A percentile compares a stretch with the other conserved stretches of the same genome.
These are phyloP conservation scores for Scaptomyza montana DNA, from an alignment of 1,140 invertebrate genomes.

Conservation along the genomic window DNA sequence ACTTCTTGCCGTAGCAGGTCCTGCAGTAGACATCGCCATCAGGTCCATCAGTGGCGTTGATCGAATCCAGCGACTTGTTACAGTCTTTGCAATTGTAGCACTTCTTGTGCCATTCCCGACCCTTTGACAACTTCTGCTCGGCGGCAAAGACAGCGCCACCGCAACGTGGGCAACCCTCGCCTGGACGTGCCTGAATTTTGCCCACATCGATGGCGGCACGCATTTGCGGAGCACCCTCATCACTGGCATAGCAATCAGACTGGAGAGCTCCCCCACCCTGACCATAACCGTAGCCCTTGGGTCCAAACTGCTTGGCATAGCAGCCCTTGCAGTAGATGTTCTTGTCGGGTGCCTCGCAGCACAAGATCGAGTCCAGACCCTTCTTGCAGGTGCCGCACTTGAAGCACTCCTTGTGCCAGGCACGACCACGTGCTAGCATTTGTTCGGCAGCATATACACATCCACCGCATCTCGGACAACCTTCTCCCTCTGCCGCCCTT, in stretches of 20 bases:
- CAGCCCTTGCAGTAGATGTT: constrained; percentile 99
- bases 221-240: constrained; percentile 73
- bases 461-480: constrained; percentile 95
- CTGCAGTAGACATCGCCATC: constrained; percentile 93
- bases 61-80: constrained; percentile 95
- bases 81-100: constrained; percentile 99
- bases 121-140: constrained; percentile 94
- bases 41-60: constrained; percentile 95
- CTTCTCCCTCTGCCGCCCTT: constrained; percentile 93
- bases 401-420: constrained; percentile 98
- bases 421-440: constrained; percentile 95
- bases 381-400: constrained; percentile 97
- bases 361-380: constrained; percentile 97
- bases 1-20: constrained; percentile 90
- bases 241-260: constrained; percentile 86
- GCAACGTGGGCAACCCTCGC: constrained; percentile 94
- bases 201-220: constrained; percentile 91
- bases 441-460: constrained; percentile 97
- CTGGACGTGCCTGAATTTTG: constrained; percentile 90
- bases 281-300: constrained; percentile 96
- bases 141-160: constrained; percentile 95
- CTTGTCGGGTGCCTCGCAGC: constrained; percentile 97
- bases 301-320: constrained; percentile 97
- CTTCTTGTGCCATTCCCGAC: constrained; percentile 98
- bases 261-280: constrained; percentile 95